Evolutionary conservation across 2,888 invertebrate species (phyloP), one percentile per base, ranked within the genome.

Genomic region (Drosophila birchii): DNA sequence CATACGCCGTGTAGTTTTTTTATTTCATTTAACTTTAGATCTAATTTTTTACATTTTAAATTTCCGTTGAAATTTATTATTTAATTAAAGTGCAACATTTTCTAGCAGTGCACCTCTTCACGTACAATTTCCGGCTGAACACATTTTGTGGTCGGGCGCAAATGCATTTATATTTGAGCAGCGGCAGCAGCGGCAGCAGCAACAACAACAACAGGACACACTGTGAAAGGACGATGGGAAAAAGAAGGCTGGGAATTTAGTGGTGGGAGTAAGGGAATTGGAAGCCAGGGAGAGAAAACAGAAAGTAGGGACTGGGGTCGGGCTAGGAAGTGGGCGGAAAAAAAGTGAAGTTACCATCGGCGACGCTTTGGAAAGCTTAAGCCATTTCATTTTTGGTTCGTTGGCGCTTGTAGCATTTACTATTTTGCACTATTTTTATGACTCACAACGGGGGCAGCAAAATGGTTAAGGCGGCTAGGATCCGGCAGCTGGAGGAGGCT

Each of bases 101-200:
- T 16, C 14, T 36, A 6, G 11, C 43, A 54, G 75, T 86, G 83
- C 76, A 77, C 76, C 80, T 78, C 63, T 63, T 78, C 81, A 82
- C 89, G 84, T 88, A 91, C 90, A 90, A 91, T 91, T 90, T 90
- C 90, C 90, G 90, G 88, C 88, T 91, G 81, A 90, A 83, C 90
- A 91, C 90, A 90, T 88, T 90, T 90, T 91, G 91, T 86, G 90
- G 90, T 90, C 81, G 86, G 88, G 76, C 74, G 77, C 86, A 86
- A 84, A 88, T 87, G 86, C 89, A 86, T 86, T 86, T 86, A 88
- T 86, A 88, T 88, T 86, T 88, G 80, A 86, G 77, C 76, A 79
- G 84, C 75, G 78, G 45, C 66, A 71, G 20, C 69, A 62, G 23
- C 61, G 49, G n/a, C 79, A 70, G 45, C 60, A 74, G 29, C 29